phyloP scores from a whole-genome alignment of 2,113 vertebrate species.

The Cyphomyrus plagiostoma region DNA sequence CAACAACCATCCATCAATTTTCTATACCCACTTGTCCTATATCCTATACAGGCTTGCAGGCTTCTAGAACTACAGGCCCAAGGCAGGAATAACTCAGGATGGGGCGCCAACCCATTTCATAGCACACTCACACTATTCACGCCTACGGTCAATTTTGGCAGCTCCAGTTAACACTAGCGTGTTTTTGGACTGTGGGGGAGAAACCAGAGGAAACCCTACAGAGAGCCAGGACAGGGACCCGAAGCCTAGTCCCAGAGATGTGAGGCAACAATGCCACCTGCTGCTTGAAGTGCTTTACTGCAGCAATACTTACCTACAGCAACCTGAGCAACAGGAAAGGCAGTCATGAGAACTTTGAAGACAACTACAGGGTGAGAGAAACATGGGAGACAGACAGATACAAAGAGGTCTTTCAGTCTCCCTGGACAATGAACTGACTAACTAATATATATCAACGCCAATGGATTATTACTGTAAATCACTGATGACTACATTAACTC shows the following conservation, averaged over 20 bases:
- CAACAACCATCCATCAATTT: background rate
- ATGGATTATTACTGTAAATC: background rate
- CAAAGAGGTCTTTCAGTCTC: background rate
- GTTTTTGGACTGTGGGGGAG: background rate
- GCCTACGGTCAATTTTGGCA: background rate
- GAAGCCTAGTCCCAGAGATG: background rate
- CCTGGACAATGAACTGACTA: background rate
- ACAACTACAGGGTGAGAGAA: constrained; percentile 27
- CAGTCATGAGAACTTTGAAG: constrained; percentile 28
- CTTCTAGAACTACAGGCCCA: background rate
- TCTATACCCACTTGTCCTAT: background rate
- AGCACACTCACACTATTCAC: background rate
- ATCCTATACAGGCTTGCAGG: background rate
- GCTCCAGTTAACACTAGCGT: background rate
- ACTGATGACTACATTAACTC: background rate
- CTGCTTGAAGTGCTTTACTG: background rate
- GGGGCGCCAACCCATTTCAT: background rate
- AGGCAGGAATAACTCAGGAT: background rate
- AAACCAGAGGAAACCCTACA: background rate
- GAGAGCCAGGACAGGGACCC: background rate
- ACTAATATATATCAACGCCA: background rate
- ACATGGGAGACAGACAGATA: background rate
- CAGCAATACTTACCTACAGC: constrained; percentile 47
- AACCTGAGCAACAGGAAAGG: constrained; percentile 50
- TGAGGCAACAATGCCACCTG: background rate